Evolutionary conservation across 1,140 invertebrate species (phyloP), one percentile per base, ranked within the genome.

Genomic region (Drosophila kanapiae): DNA sequence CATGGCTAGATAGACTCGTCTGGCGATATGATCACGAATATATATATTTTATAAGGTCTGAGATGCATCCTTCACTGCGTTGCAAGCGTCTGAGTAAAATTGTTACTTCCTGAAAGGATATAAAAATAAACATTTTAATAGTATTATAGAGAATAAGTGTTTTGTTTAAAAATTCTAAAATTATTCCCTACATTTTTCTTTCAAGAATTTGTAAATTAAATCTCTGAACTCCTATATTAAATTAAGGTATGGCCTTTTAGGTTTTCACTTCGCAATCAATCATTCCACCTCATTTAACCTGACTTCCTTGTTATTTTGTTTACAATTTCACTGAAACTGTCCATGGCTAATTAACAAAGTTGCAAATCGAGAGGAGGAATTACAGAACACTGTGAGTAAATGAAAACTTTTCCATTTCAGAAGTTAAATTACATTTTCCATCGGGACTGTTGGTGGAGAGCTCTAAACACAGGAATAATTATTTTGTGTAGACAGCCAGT

Each of bases 401-500:
- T 51, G 9, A 51, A 51, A 51, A 51, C 49, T 51, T 51, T 51
- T 51, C 49, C 29, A 51, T 51, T 51, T 51, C n/a, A 33, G n/a
- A 51, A 51, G 49, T 11, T 51, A 33, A 51, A 51, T 51, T 33
- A 33, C n/a, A 51, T 51, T 49, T 31, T 0, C 14, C 48, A 49
- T 49, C 27, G 48, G 27, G 5, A 31, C 27, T 29, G 10, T 29
- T 49, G 29, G 48, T 27, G 6, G 29, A 31, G 37, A 9, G 33
- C 23, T 58, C 53, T 49, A 51, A 51, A 29, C 42, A 33, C 27
- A 23, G 29, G 18, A 31, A 51, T 35, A 47, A 67, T 51, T 56
- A 43, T 33, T 58, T 59, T 69, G 59, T 38, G 40, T 53, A 43
- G 48, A 54, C 7, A n/a, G 53, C 48, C 47, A 16, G 45, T n/a